phyloP scores from a whole-genome alignment of 1,140 invertebrate genomes.

The Tribolium madens region DNA sequence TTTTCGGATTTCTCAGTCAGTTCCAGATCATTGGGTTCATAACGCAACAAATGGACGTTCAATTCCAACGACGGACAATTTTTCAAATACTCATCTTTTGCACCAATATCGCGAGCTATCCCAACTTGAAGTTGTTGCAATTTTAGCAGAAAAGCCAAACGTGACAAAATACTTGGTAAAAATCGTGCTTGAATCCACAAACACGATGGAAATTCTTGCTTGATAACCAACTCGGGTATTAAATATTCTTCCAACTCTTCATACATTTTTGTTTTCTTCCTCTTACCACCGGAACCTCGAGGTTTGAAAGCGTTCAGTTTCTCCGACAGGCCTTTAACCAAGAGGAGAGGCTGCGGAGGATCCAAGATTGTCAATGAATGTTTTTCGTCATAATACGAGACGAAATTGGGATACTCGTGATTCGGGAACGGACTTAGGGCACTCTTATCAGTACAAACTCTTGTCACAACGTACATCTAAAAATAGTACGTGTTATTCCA shows the following conservation, averaged over 20 bases:
- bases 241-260: constrained; percentile 82
- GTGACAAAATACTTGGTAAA: constrained; percentile 89
- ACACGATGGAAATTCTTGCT: constrained; percentile 85
- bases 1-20: constrained; percentile 19
- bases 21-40: constrained; percentile 45
- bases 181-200: constrained; percentile 92
- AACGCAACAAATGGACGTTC: constrained; percentile 56
- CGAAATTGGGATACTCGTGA: constrained; percentile 78
- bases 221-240: constrained; percentile 91
- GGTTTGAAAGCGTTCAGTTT: constrained; percentile 75
- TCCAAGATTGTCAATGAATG: constrained; percentile 81
- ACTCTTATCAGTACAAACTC: constrained; percentile 83
- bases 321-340: constrained; percentile 88
- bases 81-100: not conserved
- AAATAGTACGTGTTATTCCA: constrained; percentile 32
- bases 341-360: constrained; percentile 83
- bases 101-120: constrained; percentile 66
- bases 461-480: constrained; percentile 84
- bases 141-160: constrained; percentile 79
- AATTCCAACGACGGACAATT: constrained; percentile 61
- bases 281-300: constrained; percentile 59
- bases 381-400: constrained; percentile 85
- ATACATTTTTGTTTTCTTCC: constrained; percentile 67
- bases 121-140: constrained; percentile 81
- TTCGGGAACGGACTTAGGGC: constrained; percentile 86